Evolutionary conservation across 2,113 vertebrate species (phyloP).

Genomic region (Casuarius casuarius): DNA sequence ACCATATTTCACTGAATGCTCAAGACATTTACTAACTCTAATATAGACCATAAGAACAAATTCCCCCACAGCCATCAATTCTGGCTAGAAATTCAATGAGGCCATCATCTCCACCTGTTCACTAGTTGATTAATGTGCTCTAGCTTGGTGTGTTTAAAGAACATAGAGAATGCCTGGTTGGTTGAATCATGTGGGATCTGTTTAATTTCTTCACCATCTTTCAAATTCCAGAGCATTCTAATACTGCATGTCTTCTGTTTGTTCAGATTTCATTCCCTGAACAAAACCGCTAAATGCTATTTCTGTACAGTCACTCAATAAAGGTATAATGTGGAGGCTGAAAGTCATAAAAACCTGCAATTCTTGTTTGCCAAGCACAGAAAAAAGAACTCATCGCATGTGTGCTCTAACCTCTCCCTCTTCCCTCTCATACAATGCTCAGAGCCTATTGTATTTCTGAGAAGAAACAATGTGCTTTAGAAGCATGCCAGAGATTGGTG

Average conservation of each 20-base stretch:
- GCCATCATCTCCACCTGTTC: conserved; percentile 57
- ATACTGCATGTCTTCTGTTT: neutral
- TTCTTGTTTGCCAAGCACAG: neutral
- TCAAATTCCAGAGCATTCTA: conserved; percentile 6
- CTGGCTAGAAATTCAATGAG: conserved; percentile 61
- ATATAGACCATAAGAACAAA: conserved; percentile 56
- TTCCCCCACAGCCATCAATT: conserved; percentile 56
- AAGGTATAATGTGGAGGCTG: neutral
- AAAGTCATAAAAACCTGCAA: neutral
- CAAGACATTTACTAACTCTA: conserved; percentile 57
- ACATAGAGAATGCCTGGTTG: conserved; percentile 4
- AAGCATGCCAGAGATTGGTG: neutral
- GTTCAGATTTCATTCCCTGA: neutral
- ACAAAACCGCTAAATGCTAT: neutral
- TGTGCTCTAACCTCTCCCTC: neutral
- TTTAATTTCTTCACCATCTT: neutral
- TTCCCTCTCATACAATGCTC: neutral
- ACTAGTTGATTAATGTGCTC: conserved; percentile 53
- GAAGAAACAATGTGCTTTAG: neutral
- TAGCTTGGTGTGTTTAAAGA: conserved; percentile 17
- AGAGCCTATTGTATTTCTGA: neutral
- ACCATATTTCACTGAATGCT: conserved; percentile 7
- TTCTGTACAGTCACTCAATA: neutral
- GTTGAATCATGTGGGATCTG: neutral
- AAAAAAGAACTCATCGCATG: neutral